A percentile compares a stretch with the other conserved stretches of the same genome.
phyloP scores from a whole-genome alignment of 2,797 vertebrate species.

The Pseudomugil tenellus region DNA sequence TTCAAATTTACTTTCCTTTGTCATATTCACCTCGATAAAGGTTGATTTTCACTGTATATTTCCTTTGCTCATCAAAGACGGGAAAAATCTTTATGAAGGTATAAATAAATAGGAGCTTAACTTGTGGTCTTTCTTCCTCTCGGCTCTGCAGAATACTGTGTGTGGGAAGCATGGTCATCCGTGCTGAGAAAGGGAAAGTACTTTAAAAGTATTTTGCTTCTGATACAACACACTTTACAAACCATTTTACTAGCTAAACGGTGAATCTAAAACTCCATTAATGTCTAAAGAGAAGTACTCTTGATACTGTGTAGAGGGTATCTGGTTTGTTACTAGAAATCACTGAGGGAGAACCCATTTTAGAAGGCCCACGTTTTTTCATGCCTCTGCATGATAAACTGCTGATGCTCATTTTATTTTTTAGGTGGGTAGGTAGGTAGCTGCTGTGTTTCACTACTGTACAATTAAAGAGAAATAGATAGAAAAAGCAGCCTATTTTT shows the following conservation, averaged over 20 bases:
- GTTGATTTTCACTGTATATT: slow-evolving; percentile 1
- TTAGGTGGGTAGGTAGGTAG: slow-evolving; percentile 34
- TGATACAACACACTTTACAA: too few relatives aligned
- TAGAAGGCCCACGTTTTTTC: slow-evolving; percentile 44
- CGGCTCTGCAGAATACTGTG: background rate
- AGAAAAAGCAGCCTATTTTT: slow-evolving; percentile 65
- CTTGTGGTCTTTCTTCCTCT: slow-evolving; percentile 17
- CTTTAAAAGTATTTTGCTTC: too few relatives aligned
- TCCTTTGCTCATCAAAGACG: slow-evolving; percentile 10
- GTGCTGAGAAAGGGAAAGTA: too few relatives aligned
- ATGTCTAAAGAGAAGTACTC: slow-evolving; percentile 37
- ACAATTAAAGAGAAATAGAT: slow-evolving; percentile 66
- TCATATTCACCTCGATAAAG: slow-evolving; percentile 23
- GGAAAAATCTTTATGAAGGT: slow-evolving; percentile 22
- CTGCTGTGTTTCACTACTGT: slow-evolving; percentile 38
- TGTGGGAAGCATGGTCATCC: too few relatives aligned
- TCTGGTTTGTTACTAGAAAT: slow-evolving; percentile 46
- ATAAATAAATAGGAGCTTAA: background rate
- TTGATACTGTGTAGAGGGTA: slow-evolving; percentile 37
- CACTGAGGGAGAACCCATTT: slow-evolving; percentile 32
- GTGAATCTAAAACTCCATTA: slow-evolving; percentile 1
- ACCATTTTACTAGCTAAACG: slow-evolving; percentile 18
- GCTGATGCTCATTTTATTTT: slow-evolving; percentile 53
- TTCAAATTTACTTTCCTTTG: slow-evolving; percentile 10
- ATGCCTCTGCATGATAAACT: slow-evolving; percentile 65